Evolutionary conservation across 2,888 invertebrate species (phyloP).

Genomic region (Caradrina kadenii): DNA sequence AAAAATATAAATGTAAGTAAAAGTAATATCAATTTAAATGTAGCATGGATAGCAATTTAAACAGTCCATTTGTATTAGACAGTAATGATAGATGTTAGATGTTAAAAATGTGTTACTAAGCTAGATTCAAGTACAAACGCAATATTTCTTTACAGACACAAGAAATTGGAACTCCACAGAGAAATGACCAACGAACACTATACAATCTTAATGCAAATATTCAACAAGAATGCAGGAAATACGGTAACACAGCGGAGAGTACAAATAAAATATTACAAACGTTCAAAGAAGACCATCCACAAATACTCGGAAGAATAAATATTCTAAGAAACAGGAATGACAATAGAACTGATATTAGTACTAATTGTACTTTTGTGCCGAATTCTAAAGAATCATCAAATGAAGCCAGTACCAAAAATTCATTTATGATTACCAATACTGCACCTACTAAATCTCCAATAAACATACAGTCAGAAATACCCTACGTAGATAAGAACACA

Average conservation of each 20-base stretch:
- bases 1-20: slow-evolving; percentile 77
- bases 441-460: not conserved
- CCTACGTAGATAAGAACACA: slow-evolving; percentile 26
- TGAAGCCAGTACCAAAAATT: slow-evolving; percentile 22
- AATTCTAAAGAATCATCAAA: slow-evolving; percentile 37
- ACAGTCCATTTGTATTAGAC: not conserved
- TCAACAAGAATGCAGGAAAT: slow-evolving; percentile 74
- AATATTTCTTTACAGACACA: slow-evolving; percentile 70
- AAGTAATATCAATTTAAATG: not conserved
- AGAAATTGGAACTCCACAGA: slow-evolving; percentile 68
- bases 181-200: slow-evolving; percentile 72
- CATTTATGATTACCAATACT: slow-evolving; percentile 11
- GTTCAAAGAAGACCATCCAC: slow-evolving; percentile 78
- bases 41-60: not conserved
- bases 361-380: slow-evolving; percentile 52
- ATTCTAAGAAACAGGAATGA: slow-evolving; percentile 58
- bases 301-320: slow-evolving; percentile 73
- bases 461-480: slow-evolving; percentile 1
- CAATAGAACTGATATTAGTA: slow-evolving; percentile 63
- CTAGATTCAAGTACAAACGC: too few relatives aligned
- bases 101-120: too few relatives aligned
- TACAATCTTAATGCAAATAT: slow-evolving; percentile 82
- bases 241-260: slow-evolving; percentile 63
- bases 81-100: too few relatives aligned
- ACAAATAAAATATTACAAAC: slow-evolving; percentile 70